These are phyloP conservation scores for Drosophila siamana DNA, from an alignment of 2,888 invertebrate species.

Conservation along the genomic window DNA sequence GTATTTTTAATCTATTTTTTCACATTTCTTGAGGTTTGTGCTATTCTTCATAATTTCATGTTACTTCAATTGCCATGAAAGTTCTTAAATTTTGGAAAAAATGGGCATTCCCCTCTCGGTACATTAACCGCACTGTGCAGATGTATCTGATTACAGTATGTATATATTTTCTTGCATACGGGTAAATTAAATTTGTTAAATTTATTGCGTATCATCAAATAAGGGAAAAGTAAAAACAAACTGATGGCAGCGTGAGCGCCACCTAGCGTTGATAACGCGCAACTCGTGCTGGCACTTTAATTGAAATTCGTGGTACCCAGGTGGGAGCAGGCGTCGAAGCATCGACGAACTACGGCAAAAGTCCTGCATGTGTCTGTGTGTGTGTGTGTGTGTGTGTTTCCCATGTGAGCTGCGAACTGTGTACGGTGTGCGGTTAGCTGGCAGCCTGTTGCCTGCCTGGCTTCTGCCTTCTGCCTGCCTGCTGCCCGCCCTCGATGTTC, in stretches of 20 bases:
- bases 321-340: conserved; percentile 53
- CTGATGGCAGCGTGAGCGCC: conserved; percentile 31
- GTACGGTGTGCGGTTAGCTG: conserved; percentile 21
- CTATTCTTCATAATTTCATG: too few species aligned
- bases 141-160: background rate
- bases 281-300: conserved; percentile 70
- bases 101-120: background rate
- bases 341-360: conserved; percentile 40
- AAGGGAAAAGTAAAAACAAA: conserved; percentile 29
- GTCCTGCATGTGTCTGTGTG: conserved; percentile 16
- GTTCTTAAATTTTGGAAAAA: background rate
- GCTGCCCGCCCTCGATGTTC: conserved; percentile 40
- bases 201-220: conserved; percentile 76
- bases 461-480: conserved; percentile 45
- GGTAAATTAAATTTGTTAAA: conserved; percentile 37
- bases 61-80: background rate
- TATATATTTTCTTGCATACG: background rate
- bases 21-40: too few species aligned
- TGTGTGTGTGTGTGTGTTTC: conserved; percentile 9
- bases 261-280: conserved; percentile 34
- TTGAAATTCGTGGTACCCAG: conserved; percentile 78
- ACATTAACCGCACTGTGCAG: background rate
- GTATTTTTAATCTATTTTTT: background rate
- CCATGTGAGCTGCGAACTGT: conserved; percentile 5
- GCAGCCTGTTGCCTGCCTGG: conserved; percentile 58